phyloP scores from a whole-genome alignment of 2,888 invertebrate genomes.

The Plemyria rubiginata region DNA sequence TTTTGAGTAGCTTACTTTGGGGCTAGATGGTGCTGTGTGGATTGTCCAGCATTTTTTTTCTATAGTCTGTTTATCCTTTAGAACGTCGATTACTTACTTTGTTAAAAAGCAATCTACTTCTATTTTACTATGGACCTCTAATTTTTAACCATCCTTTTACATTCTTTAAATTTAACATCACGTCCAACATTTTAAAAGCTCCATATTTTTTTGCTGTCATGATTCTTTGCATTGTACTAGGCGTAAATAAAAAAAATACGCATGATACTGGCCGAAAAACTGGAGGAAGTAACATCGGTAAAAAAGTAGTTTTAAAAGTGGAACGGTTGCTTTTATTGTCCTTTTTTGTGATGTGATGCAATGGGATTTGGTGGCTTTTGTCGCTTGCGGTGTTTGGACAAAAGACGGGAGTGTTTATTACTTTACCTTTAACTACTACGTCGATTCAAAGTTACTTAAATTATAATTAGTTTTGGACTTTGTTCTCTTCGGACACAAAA shows the following conservation, averaged over 20 bases:
- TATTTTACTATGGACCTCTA: no score
- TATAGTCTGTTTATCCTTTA: no score
- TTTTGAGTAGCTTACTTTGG: no score
- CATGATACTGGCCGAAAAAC: slow-evolving; percentile 54
- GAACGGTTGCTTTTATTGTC: slow-evolving; percentile 49
- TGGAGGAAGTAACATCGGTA: slow-evolving; percentile 52
- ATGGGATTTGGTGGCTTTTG: slow-evolving; percentile 48
- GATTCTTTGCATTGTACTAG: slow-evolving; percentile 67
- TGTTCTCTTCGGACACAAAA: not conserved
- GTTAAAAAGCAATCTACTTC: no score
- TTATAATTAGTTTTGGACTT: not conserved
- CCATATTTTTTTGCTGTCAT: slow-evolving; percentile 72
- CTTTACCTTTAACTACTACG: slow-evolving; percentile 11
- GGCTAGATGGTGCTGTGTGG: no score
- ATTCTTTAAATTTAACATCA: slow-evolving; percentile 63
- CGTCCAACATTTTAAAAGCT: slow-evolving; percentile 59
- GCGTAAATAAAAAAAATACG: slow-evolving; percentile 64
- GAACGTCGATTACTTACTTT: no score
- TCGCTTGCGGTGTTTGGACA: slow-evolving; percentile 45
- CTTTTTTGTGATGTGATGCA: slow-evolving; percentile 45
- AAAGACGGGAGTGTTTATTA: slow-evolving; percentile 33
- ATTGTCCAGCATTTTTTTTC: no score
- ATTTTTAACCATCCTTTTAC: no score
- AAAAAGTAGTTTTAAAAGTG: slow-evolving; percentile 57
- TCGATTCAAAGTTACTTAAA: slow-evolving; percentile 1